Conservation (phyloP, 2,888 invertebrate genomes). For the Druceiella hillmani region DNA sequence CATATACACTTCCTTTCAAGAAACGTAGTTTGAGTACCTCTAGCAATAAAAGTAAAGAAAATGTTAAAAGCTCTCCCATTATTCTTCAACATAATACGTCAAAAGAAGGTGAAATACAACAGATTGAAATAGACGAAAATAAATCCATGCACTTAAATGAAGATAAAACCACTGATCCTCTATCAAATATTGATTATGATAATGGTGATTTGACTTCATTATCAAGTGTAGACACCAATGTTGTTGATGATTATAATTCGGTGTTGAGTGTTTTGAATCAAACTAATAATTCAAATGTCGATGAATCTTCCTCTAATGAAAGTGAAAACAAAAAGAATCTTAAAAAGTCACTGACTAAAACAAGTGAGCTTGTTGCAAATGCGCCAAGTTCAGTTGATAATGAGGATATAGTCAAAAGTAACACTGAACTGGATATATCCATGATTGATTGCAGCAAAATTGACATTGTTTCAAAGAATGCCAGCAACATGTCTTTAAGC, state of each 20-base stretch:
- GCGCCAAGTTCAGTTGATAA: no score
- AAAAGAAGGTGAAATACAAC: constrained; percentile 30
- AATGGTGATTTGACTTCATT: constrained; percentile 25
- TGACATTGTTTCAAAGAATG: constrained; percentile 28
- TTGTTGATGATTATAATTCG: constrained; percentile 37
- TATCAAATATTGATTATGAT: constrained; percentile 28
- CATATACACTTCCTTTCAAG: constrained; percentile 32
- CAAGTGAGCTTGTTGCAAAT: no score
- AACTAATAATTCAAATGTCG: constrained; percentile 27
- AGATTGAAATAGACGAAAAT: constrained; percentile 31
- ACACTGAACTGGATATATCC: no score
- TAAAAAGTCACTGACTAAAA: no score
- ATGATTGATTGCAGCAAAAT: no score
- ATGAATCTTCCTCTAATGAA: no score
- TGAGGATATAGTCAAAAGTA: no score
- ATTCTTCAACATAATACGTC: constrained; percentile 31
- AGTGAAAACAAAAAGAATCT: no score
- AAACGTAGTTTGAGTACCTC: constrained; percentile 33
- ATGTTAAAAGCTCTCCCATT: constrained; percentile 38
- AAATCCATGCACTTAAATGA: constrained; percentile 29
- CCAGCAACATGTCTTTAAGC: constrained; percentile 34
- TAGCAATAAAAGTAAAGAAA: constrained; percentile 31
- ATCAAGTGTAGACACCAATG: constrained; percentile 35
- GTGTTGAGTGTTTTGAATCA: constrained; percentile 34
- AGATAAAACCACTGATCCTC: constrained; percentile 33